Evolutionary conservation across 2,797 vertebrate genomes (phyloP), one percentile per base, ranked within the genome.

Genomic region (Tachyglossus aculeatus): DNA sequence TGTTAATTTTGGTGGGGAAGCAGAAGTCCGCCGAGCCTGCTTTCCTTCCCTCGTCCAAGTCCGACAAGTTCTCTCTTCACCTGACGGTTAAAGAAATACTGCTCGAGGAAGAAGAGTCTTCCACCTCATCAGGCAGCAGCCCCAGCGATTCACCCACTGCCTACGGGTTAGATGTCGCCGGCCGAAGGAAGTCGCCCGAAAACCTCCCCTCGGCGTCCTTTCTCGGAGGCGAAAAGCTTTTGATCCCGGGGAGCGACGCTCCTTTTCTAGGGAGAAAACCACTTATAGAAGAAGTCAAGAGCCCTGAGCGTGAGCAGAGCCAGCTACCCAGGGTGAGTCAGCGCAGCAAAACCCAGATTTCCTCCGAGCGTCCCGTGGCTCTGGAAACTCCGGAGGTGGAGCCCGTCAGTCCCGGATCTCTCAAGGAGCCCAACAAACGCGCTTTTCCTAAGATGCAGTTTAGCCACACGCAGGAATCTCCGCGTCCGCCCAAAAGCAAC

Each of bases 41-140:
- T 2, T 98, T 99, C 87, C 94, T 97, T 52, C 95, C 96, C 0
- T 94, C 96, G 21, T 96, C 97, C 4, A 95, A 94, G 78, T 96
- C 95, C 0, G 97, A 98, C 60, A 95, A 95, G 80, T 99, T 96
- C 22, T 70, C 91, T 63, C 90, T 98, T n/a, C 91, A 85, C n/a
- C 80, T 99, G 52, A 60, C 90, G 37, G 83, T 92, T 55, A 95
- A 92, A 85, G 95, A 97, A 61, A 78, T 99, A 6, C 54, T 88
- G 18, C 83, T 91, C 24, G 91, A 94, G 21, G 83, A 86, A 51
- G 81, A 88, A n/a, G 64, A 82, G 43, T 77, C 86, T 53, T 77
- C 86, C 53, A 44, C 66, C 12, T 54, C 82, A 19, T 37, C 36
- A 1, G 12, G 47, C 4, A 72, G 70, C 47, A 83, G 57, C 57